A percentile compares a stretch with the other conserved stretches of the same genome.
phyloP scores from a whole-genome alignment of 2,113 vertebrate species.

The Eira barbara region DNA sequence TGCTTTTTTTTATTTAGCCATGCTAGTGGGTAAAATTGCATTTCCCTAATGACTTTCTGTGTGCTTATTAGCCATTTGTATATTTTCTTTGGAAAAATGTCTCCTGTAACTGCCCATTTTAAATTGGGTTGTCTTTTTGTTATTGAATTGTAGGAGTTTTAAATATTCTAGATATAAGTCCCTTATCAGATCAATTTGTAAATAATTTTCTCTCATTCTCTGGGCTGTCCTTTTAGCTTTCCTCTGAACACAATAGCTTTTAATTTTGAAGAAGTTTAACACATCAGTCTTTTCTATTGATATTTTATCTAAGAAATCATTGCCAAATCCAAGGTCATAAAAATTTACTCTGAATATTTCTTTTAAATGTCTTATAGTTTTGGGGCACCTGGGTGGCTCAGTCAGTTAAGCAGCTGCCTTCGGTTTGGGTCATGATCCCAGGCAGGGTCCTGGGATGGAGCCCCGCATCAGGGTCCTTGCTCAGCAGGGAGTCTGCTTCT shows the following conservation, averaged over 20 bases:
- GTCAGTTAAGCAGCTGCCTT: background rate
- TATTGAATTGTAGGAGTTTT: background rate
- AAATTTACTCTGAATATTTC: background rate
- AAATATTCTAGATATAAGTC: background rate
- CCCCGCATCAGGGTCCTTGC: background rate
- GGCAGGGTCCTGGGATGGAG: background rate
- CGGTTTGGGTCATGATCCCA: background rate
- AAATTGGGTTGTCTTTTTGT: slow-evolving; percentile 6
- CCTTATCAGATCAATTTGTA: background rate
- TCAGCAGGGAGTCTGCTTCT: background rate
- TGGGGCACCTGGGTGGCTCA: background rate
- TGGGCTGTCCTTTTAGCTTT: background rate
- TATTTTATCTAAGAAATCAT: background rate
- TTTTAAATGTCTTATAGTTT: background rate
- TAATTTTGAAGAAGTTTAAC: background rate
- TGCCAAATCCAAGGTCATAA: background rate
- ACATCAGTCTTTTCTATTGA: background rate
- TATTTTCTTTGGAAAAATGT: slow-evolving; percentile 7
- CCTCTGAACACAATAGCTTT: background rate
- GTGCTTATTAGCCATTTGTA: background rate
- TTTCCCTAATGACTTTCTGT: background rate
- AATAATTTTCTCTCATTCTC: background rate
- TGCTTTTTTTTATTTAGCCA: background rate
- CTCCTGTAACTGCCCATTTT: background rate
- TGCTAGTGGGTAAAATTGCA: background rate